Base-by-base conservation (phyloP, 2,888 invertebrate genomes). In the Aricia artaxerxes region DNA sequence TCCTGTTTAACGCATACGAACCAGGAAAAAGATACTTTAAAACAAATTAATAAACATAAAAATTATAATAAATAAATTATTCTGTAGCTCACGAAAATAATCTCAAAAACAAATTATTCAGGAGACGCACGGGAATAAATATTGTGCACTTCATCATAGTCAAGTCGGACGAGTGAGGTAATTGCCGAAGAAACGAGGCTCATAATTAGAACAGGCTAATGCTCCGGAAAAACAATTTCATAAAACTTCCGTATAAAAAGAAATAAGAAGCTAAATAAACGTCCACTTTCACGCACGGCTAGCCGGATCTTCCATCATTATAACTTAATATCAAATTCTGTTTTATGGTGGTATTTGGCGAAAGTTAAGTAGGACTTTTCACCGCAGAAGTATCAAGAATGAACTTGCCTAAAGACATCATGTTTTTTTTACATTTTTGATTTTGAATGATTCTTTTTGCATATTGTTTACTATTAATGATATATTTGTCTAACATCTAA, bases 171-270 rank as follows among this genome's bases (percentile, higher is more conserved):
- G 90, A 90, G 91, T 90, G 90, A 87, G 89, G 88, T 90, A 93
- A 93, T 93, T 91, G 92, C 89, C 88, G 87, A 88, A 88, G 88
- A 88, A 88, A 87, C 86, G 87, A 85, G 84, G 81, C 83, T 87
- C 90, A 91, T 93, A 94, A 94, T 94, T 94, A 94, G 92, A 91
- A 87, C 88, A 83, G 90, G 90, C 88, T 92, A 94, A 94, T 92
- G 93, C 93, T 85, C 87, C 89, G 91, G 92, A 94, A 94, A 94
- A 93, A 93, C 92, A 94, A 94, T 93, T 94, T 93, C 91, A 92
- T 93, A 93, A 92, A 93, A 93, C 90, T 91, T 92, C 85, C 87
- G 87, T 89, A 90, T 91, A 91, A 91, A 92, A 92, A 91, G 89
- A 90, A 91, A 92, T 89, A 92, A 90, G 91, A 89, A 89, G 91